phyloP scores from a whole-genome alignment of 1,140 invertebrate species.

The Zaprionus davidi region DNA sequence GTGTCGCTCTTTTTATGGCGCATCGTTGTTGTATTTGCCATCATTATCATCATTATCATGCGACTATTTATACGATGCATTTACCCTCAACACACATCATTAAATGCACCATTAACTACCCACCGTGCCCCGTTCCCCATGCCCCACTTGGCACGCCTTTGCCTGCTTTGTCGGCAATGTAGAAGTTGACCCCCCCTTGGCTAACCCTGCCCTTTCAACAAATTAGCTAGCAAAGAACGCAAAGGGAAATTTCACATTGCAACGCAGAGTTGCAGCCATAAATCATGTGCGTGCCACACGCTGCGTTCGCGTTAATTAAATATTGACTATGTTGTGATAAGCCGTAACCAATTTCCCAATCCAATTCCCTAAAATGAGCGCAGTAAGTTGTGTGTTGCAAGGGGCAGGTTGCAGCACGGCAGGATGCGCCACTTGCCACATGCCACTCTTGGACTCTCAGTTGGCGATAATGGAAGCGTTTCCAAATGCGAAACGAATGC shows the following conservation, averaged over 20 bases:
- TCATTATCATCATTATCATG: conserved; percentile 43
- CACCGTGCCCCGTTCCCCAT: background rate
- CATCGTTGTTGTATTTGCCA: conserved; percentile 28
- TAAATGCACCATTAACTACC: conserved; percentile 39
- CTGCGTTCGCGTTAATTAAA: conserved; percentile 82
- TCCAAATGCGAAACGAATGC: conserved; percentile 84
- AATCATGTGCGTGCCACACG: conserved; percentile 66
- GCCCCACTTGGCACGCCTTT: background rate
- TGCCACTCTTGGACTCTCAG: conserved; percentile 13
- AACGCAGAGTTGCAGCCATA: conserved; percentile 41
- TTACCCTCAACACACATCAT: conserved; percentile 43
- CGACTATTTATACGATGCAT: conserved; percentile 9
- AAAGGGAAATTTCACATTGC: conserved; percentile 49
- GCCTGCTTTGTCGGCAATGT: conserved; percentile 59
- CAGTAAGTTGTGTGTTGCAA: background rate
- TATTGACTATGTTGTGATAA: conserved; percentile 83
- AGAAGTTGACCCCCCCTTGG: conserved; percentile 2
- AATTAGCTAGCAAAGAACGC: conserved; percentile 39
- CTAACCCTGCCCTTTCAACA: conserved; percentile 25
- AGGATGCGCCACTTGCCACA: conserved; percentile 50
- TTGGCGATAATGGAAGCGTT: conserved; percentile 77
- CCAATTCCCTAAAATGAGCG: conserved; percentile 2
- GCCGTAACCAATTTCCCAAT: conserved; percentile 67
- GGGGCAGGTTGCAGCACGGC: conserved; percentile 39
- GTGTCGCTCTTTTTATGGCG: conserved; percentile 12